Base-by-base conservation (phyloP, 2,888 invertebrate genomes). In the Selenia dentaria region DNA sequence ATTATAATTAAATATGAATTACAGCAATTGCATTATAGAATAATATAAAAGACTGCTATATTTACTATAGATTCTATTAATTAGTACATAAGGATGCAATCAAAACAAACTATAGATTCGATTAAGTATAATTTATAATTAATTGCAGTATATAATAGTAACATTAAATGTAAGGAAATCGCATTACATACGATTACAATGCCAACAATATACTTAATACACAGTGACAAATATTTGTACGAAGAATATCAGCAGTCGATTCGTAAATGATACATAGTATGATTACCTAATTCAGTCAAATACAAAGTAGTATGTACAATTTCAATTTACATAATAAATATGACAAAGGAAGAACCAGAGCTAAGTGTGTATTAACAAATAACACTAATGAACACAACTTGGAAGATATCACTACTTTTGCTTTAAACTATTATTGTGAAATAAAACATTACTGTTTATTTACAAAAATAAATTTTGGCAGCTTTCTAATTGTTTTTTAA, bases 181-280 rank as follows among this genome's bases (percentile, higher is more conserved):
- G 81, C 67, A 83, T 81, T 67, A 71, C 50, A 83, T 81, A 77
- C 82, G 76, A 72, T 75, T 52, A 52, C 67, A 74, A 66, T 68
- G 67, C 72, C 69, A 78, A 79, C 75, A 78, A 74, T 79, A 33
- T 33, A 31, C 18, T 67, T 64, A 64, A 63, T 74, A 76, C 67
- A 76, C 65, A 79, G 67, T 74, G 72, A 75, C 67, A 71, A 68
- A 76, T 66, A 76, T 83, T 84, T 84, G 84, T 84, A 83, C 83
- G 82, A 79, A 82, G 80, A 79, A 78, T 78, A 79, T 75, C 67
- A 74, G 77, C 70, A 80, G 74, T 79, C 69, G 65, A 67, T 59
- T 68, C 67, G 66, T 64, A 64, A 60, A 63, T 62, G 62, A 66
- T 70, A 68, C 60, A 66, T 59, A 61, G 53, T 64, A 60, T 63